These are phyloP conservation scores for Caenorhabditis sinica DNA, from an alignment of 2,888 invertebrate species.

Conservation along the genomic window DNA sequence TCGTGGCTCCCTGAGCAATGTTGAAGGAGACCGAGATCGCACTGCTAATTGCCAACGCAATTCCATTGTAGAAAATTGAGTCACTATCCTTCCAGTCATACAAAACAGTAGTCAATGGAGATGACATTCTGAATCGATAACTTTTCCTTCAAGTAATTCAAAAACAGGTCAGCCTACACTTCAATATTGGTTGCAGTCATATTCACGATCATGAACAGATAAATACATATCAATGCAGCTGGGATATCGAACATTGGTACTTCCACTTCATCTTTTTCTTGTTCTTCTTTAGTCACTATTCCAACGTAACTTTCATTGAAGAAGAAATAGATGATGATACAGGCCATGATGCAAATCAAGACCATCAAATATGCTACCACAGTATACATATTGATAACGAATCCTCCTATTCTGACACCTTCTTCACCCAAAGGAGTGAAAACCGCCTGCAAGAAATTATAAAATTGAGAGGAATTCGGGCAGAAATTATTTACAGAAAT, in stretches of 20 bases:
- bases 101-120: slow-evolving; percentile 70
- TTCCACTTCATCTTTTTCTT: slow-evolving; percentile 59
- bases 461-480: too few species aligned
- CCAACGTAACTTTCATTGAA: slow-evolving; percentile 75
- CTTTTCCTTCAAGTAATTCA: not conserved
- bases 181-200: slow-evolving; percentile 73
- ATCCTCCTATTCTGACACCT: slow-evolving; percentile 54
- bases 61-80: slow-evolving; percentile 71
- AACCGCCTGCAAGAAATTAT: slow-evolving; percentile 41
- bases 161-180: slow-evolving; percentile 65
- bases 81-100: slow-evolving; percentile 72
- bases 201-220: slow-evolving; percentile 71
- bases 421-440: slow-evolving; percentile 68
- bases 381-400: slow-evolving; percentile 71
- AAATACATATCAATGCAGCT: slow-evolving; percentile 71
- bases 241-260: slow-evolving; percentile 71
- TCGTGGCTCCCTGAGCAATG: slow-evolving; percentile 63
- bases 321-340: slow-evolving; percentile 63
- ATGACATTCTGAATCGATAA: slow-evolving; percentile 53
- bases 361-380: slow-evolving; percentile 70
- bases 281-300: slow-evolving; percentile 66
- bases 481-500: slow-evolving; percentile 53
- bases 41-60: slow-evolving; percentile 66
- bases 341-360: slow-evolving; percentile 53
- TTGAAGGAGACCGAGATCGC: slow-evolving; percentile 66